Conservation (phyloP, 2,888 invertebrate species). For the Matsumyia berberina region DNA sequence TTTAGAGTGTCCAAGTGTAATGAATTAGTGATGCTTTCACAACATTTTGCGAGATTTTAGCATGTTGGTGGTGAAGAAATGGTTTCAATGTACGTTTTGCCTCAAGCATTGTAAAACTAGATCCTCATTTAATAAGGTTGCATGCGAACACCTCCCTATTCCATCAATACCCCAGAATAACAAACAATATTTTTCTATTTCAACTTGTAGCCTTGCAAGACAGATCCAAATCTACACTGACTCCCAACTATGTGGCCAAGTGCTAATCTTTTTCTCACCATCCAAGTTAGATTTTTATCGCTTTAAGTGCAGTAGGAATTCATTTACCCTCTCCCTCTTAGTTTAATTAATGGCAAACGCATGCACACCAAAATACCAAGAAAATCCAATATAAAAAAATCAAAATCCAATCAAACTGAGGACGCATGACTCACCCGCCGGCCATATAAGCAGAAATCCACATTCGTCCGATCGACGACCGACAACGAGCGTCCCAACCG, state of each 20-base stretch:
- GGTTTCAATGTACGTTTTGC: too few relatives aligned
- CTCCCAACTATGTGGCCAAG: constrained; percentile 42
- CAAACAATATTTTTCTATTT: neutral
- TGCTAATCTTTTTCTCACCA: constrained; percentile 73
- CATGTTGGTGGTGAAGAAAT: too few relatives aligned
- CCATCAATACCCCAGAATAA: too few relatives aligned
- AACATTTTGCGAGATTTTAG: too few relatives aligned
- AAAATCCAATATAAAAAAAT: constrained; percentile 32
- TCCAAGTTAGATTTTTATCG: constrained; percentile 49
- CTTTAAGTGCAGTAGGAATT: constrained; percentile 61
- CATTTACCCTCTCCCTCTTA: constrained; percentile 55
- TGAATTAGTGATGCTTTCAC: too few relatives aligned
- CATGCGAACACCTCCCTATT: too few relatives aligned
- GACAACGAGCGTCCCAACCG: constrained; percentile 18
- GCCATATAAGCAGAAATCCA: constrained; percentile 70
- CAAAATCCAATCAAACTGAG: constrained; percentile 68
- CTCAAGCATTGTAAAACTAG: too few relatives aligned
- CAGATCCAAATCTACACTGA: constrained; percentile 11
- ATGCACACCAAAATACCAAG: constrained; percentile 67
- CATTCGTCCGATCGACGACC: constrained; percentile 58
- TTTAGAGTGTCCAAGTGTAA: too few relatives aligned
- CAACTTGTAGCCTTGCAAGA: neutral
- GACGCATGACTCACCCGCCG: constrained; percentile 62
- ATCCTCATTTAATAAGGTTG: too few relatives aligned
- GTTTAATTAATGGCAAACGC: constrained; percentile 68